Base-by-base conservation (phyloP, 2,888 invertebrate species). In the Dysmachus trigonus region DNA sequence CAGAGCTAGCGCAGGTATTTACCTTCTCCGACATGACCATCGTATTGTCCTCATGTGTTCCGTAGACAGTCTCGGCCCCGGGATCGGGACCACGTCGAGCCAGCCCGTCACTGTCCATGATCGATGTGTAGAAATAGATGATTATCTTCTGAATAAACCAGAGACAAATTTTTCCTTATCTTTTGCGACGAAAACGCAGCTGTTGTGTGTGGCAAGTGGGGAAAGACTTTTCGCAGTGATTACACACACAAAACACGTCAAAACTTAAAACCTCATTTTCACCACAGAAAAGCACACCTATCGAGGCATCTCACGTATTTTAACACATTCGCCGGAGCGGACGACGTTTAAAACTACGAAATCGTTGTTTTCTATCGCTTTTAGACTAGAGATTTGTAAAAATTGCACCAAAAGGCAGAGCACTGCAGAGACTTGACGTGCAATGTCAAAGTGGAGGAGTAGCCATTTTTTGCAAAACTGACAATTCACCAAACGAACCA, bases 1-100 rank as follows among this genome's bases (percentile, higher is more conserved):
- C 15, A 74, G 10, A 74, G 8, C 7, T 33, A 10, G 33, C 22
- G 72, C 73, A 15, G 53, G 22, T 82, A 89, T 89, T 86, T 90
- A 92, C 92, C 94, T 98, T 99, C 92, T 99, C 99, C 15, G 99
- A 98, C 99, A 99, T 99, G 89, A 98, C 98, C 92, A 97, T 96
- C 93, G 97, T 97, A 89, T 97, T 97, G 92, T 98, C 98, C 92
- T 98, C 98, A 90, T 96, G 96, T n/a, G 98, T 97, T 87, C 98
- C 97, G 92, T 98, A 98, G 89, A 98, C 96, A 53, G 97, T 97
- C 93, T 98, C 98, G 88, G 93, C 93, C 86, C 95, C 94, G 90
- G 93, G 94, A 91, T 93, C 94, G 90, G 91, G 92, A 88, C 90
- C 90, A 90, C 73, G 90, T 88, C 88, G 85, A 47, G 71, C 71